A percentile compares a stretch with the other conserved stretches of the same genome.
Conservation (phyloP, 2,113 vertebrate genomes). For the Dasyornis broadbenti region DNA sequence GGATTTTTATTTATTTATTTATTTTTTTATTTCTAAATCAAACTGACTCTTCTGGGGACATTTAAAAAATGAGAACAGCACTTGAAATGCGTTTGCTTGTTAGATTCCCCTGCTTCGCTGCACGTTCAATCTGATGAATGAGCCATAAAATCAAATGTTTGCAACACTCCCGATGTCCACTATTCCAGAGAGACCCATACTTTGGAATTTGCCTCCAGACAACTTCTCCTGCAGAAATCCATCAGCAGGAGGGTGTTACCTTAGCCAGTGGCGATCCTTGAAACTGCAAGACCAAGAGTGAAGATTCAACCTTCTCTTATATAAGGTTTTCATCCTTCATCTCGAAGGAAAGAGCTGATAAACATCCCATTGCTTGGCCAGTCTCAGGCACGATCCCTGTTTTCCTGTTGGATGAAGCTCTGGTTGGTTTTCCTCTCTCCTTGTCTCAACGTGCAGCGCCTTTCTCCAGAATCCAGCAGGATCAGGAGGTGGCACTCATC, state of each 20-base stretch:
- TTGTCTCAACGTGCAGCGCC: accelerated
- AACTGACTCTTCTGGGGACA: neutral
- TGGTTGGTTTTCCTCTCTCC: neutral
- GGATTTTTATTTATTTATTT: no score
- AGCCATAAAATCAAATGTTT: neutral
- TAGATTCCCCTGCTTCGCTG: neutral
- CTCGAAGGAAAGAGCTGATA: neutral
- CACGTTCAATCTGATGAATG: neutral
- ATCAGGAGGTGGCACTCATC: neutral
- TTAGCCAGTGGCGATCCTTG: neutral
- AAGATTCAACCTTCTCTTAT: neutral
- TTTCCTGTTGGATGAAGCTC: neutral
- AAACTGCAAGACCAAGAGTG: neutral
- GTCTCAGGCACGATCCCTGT: neutral
- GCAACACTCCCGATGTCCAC: accelerated
- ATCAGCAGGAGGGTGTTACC: neutral
- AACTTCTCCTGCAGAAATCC: neutral
- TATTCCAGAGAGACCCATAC: neutral
- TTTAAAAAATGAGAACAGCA: neutral
- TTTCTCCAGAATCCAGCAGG: neutral
- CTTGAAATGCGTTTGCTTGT: neutral
- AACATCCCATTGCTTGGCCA: neutral
- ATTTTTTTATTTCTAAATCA: neutral
- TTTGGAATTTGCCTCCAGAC: neutral
- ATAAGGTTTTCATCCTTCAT: neutral